phyloP scores from a whole-genome alignment of 2,888 invertebrate species.

The Microdon myrmicae region DNA sequence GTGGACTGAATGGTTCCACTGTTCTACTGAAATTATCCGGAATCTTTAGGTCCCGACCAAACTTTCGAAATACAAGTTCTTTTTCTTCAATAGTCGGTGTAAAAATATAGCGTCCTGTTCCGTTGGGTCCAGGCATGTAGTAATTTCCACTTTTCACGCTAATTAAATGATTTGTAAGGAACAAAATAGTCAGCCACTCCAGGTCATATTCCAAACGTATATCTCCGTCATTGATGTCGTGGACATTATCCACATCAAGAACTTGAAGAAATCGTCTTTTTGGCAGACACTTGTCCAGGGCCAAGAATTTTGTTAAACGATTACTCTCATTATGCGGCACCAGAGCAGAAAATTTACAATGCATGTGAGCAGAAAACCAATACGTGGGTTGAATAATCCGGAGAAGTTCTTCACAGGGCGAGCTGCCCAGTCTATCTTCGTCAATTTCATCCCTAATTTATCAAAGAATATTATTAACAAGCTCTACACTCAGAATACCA shows the following conservation, averaged over 20 bases:
- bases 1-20: conserved; percentile 72
- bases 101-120: conserved; percentile 71
- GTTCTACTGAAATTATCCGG: conserved; percentile 84
- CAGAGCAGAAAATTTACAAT: conserved; percentile 92
- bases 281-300: conserved; percentile 96
- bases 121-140: conserved; percentile 84
- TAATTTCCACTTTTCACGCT: conserved; percentile 75
- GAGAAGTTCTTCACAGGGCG: conserved; percentile 85
- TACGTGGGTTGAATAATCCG: conserved; percentile 82
- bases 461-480: conserved; percentile 16
- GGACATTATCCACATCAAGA: conserved; percentile 73
- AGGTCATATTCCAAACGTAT: conserved; percentile 75
- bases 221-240: conserved; percentile 68
- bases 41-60: conserved; percentile 76
- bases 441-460: conserved; percentile 80
- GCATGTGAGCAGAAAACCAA: conserved; percentile 98
- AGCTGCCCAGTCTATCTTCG: conserved; percentile 84
- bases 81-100: conserved; percentile 80
- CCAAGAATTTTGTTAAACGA: conserved; percentile 84
- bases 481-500: background rate
- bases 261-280: conserved; percentile 89
- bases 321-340: conserved; percentile 76
- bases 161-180: conserved; percentile 87
- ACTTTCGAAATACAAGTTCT: conserved; percentile 71
- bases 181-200: conserved; percentile 94